Conservation (phyloP, 37 sponge, comb jelly and placozoan genomes). For the Petrosia ficiformis region DNA sequence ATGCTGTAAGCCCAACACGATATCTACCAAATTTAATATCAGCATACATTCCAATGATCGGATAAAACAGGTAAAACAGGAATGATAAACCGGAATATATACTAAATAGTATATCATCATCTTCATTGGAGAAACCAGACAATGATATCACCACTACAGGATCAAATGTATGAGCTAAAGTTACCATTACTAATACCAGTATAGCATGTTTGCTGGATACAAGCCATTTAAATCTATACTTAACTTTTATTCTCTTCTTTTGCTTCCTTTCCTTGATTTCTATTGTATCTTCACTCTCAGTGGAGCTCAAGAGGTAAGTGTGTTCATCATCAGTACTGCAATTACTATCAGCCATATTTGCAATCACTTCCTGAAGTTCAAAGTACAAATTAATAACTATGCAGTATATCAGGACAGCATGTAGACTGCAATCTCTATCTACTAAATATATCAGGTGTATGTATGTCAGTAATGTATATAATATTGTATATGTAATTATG, state of each 20-base stretch:
- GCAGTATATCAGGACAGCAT: no score
- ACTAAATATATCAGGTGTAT: no score
- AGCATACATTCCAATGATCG: not conserved
- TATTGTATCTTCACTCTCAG: no score
- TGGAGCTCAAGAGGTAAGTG: no score
- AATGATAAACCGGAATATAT: not conserved
- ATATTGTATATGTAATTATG: no score
- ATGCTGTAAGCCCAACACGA: not conserved
- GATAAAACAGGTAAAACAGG: constrained; percentile 2
- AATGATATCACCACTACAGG: not conserved
- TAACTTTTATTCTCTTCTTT: not conserved
- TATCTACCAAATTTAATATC: constrained; percentile 3
- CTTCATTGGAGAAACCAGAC: not conserved
- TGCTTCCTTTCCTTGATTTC: no score
- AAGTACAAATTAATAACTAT: no score
- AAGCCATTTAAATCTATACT: not conserved
- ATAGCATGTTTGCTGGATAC: not conserved
- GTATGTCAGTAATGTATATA: no score
- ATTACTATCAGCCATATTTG: no score
- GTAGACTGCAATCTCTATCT: no score
- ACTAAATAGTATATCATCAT: not conserved
- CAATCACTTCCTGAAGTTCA: no score
- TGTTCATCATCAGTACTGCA: no score
- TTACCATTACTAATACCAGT: not conserved
- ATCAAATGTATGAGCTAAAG: not conserved